Evolutionary conservation across 2,113 vertebrate genomes (phyloP), one percentile per base, ranked within the genome.

Genomic region (Acrocephalus arundinaceus): DNA sequence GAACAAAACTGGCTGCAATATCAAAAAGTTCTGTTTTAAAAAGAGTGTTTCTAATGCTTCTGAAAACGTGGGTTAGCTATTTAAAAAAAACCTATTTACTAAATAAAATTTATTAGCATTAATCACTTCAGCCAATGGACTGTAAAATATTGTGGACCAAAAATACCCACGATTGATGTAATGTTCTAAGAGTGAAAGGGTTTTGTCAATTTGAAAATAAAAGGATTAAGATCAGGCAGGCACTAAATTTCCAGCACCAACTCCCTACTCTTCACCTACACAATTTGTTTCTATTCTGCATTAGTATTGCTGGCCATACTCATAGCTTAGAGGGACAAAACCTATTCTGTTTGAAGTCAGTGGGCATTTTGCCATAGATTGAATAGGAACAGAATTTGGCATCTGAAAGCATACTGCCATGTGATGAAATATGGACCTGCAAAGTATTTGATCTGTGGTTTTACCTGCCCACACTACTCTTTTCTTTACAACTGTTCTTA

Each of bases 341-440:
- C 41, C 58, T 75, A 92, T 71, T 86, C 68, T 89, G 52, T 96
- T 94, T 95, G 83, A 95, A 94, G 79, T 68, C 0, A 0, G 66
- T 49, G 49, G 88, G 85, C 68, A 84, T 90, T 90, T 86, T 96
- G 79, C 93, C 94, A 95, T 30, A 57, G 90, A 68, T 63, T 90
- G 61, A 89, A n/a, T 23, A 90, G 65, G 43, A 94, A 33, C 21
- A 52, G 93, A 92, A 72, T 75, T 16, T 87, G 72, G 35, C 72
- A 86, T 75, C 52, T 68, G 52, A 81, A 95, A 93, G n/a, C 58
- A 58, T 21, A 23, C 67, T 59, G 48, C 1, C 0, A 2, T 71
- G 73, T 48, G 68, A 86, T 83, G 90, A 95, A 97, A 95, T 61
- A 65, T 10, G 57, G 75, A 88, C 68, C 45, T 51, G 25, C 28